These are phyloP conservation scores for Diorhabda elongata DNA, from an alignment of 1,140 invertebrate genomes.

Conservation along the genomic window DNA sequence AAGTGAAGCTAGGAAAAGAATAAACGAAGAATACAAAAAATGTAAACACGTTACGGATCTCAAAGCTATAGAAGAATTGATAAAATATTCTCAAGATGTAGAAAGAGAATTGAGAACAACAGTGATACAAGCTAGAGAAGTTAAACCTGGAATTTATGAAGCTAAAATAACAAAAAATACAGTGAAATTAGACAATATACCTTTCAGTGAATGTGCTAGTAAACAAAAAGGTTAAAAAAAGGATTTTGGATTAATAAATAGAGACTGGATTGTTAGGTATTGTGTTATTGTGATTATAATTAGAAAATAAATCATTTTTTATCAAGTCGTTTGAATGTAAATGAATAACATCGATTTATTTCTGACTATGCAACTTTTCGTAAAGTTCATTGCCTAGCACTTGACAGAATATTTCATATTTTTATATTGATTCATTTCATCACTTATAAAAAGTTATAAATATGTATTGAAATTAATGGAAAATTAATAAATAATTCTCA, in stretches of 20 bases:
- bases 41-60: slow-evolving; percentile 54
- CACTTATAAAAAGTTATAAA: too few relatives aligned
- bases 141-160: slow-evolving; percentile 56
- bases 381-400: too few relatives aligned
- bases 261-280: neutral
- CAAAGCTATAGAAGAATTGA: slow-evolving; percentile 55
- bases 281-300: too few relatives aligned
- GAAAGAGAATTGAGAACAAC: slow-evolving; percentile 60
- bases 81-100: slow-evolving; percentile 58
- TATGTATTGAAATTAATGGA: too few relatives aligned
- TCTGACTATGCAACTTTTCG: too few relatives aligned
- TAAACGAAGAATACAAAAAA: slow-evolving; percentile 64
- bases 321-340: too few relatives aligned
- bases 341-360: too few relatives aligned
- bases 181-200: slow-evolving; percentile 53
- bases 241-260: neutral
- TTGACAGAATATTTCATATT: too few relatives aligned
- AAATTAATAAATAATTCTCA: too few relatives aligned
- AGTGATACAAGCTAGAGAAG: slow-evolving; percentile 60
- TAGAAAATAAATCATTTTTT: too few relatives aligned
- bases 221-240: neutral
- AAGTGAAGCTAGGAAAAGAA: slow-evolving; percentile 54
- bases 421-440: too few relatives aligned
- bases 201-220: slow-evolving; percentile 44
- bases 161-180: slow-evolving; percentile 54